Evolutionary conservation across 2,888 invertebrate genomes (phyloP), one percentile per base, ranked within the genome.

Genomic region (Andrena marginata): DNA sequence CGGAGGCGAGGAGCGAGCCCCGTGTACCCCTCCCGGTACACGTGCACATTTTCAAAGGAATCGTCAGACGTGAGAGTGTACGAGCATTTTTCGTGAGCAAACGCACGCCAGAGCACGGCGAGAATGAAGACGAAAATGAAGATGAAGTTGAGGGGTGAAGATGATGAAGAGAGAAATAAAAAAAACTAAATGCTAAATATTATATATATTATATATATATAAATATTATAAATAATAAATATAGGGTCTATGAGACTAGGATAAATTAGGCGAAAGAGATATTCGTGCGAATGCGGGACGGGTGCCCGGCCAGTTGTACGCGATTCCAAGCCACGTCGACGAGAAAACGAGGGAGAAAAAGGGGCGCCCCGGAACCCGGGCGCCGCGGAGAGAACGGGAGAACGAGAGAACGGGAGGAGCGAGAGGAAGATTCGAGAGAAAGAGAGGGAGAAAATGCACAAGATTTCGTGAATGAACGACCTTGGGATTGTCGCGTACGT

Each of bases 211-310:
- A 87, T 87, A 92, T 92, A 93, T 92, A 93, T 92, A 93, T 91
- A 92, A 93, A 94, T 94, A 94, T 93, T 94, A 93, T 93, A 94
- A 94, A 94, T 94, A 93, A 92, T 93, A 92, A 94, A 93, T 93
- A 92, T 93, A 92, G 92, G 93, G 92, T 94, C 92, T 94, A 94
- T 93, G 93, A 94, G 93, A 91, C 91, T 92, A 92, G 92, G 87
- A 88, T 92, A 92, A 80, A 92, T 89, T 92, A 92, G 92, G 89
- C 86, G 90, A 91, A 91, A 91, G 90, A 85, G 87, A 91, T 83
- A 87, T 77, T 85, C 51, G 85, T 72, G 68, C 23, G 88, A 80
- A 63, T 82, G 85, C 10, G 89, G 54, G 26, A 81, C 71, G 80
- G 84, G 88, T 82, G 78, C 82, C 85, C 76, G 56, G 51, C 69